Evolutionary conservation across 2,113 vertebrate genomes (phyloP).

Genomic region (Naja naja): DNA sequence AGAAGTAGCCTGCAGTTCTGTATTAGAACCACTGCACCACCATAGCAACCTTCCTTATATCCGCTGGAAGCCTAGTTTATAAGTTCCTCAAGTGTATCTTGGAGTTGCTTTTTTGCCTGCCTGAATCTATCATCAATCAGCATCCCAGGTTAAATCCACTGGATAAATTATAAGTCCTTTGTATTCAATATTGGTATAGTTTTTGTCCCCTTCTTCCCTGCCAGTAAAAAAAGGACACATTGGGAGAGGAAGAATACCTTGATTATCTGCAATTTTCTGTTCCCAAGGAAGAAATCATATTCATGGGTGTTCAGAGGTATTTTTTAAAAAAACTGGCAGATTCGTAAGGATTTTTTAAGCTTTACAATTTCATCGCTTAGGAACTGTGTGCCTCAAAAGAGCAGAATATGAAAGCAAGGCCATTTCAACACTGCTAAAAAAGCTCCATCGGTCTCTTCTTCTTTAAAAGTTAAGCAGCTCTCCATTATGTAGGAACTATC

Average conservation of each 20-base stretch:
- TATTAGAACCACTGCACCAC: no score
- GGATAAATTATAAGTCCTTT: not conserved
- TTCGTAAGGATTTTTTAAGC: not conserved
- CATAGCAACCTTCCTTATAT: not conserved
- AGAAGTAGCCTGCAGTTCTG: no score
- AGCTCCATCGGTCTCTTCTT: not conserved
- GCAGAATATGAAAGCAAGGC: not conserved
- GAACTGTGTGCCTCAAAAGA: not conserved
- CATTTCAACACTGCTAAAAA: not conserved
- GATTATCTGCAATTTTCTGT: not conserved
- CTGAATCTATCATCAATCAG: not conserved
- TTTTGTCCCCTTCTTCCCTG: not conserved
- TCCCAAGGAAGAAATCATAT: not conserved
- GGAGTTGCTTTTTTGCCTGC: not conserved
- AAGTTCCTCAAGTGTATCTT: not conserved
- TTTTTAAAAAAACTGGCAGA: not conserved
- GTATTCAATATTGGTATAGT: not conserved
- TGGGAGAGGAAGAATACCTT: not conserved
- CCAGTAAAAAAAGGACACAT: not conserved
- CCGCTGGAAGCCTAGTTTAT: not conserved
- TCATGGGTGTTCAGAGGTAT: not conserved
- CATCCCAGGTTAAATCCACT: not conserved
- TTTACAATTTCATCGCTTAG: not conserved
- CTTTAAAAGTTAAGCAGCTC: not conserved
- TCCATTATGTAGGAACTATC: not conserved